Percentiles rank a stretch among this genome's conserved stretches.
Conservation (phyloP, 1,140 invertebrate genomes). For the Chymomyza costata region DNA sequence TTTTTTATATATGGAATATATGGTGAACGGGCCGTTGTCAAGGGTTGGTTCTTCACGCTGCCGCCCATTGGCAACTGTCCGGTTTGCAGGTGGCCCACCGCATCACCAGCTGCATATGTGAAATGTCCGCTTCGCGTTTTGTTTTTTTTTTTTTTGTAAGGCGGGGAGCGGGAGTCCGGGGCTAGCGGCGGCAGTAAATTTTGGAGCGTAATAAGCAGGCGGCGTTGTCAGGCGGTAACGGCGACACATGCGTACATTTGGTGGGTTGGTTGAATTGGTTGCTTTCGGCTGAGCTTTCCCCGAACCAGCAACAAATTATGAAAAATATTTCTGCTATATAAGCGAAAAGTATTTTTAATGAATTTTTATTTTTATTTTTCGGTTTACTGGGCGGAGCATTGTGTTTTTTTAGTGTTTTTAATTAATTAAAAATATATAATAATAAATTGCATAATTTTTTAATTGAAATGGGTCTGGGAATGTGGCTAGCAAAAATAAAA, state of each 20-base stretch:
- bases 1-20: slow-evolving; percentile 26
- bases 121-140: slow-evolving; percentile 38
- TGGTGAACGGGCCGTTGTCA: slow-evolving; percentile 37
- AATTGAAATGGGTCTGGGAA: slow-evolving; percentile 50
- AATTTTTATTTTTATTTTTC: slow-evolving; percentile 56
- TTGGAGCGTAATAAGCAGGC: slow-evolving; percentile 59
- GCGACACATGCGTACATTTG: slow-evolving; percentile 10
- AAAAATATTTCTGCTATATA: slow-evolving; percentile 51
- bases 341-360: slow-evolving; percentile 67
- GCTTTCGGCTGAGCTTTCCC: too few species aligned
- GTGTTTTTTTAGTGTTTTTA: slow-evolving; percentile 57
- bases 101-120: slow-evolving; percentile 58
- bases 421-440: slow-evolving; percentile 67
- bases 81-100: slow-evolving; percentile 61
- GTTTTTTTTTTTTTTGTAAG: slow-evolving; percentile 21
- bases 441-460: slow-evolving; percentile 57
- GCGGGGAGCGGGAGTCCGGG: background rate
- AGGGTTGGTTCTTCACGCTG: slow-evolving; percentile 42
- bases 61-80: slow-evolving; percentile 64
- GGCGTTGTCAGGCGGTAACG: slow-evolving; percentile 61
- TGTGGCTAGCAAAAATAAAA: too few species aligned
- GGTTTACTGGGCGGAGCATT: slow-evolving; percentile 22
- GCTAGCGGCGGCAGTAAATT: too few species aligned
- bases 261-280: slow-evolving; percentile 16
- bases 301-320: slow-evolving; percentile 41